Percentiles rank a stretch among this genome's conserved stretches.
These are phyloP conservation scores for Tiphia femorata DNA, from an alignment of 2,888 invertebrate genomes.

Conservation along the genomic window DNA sequence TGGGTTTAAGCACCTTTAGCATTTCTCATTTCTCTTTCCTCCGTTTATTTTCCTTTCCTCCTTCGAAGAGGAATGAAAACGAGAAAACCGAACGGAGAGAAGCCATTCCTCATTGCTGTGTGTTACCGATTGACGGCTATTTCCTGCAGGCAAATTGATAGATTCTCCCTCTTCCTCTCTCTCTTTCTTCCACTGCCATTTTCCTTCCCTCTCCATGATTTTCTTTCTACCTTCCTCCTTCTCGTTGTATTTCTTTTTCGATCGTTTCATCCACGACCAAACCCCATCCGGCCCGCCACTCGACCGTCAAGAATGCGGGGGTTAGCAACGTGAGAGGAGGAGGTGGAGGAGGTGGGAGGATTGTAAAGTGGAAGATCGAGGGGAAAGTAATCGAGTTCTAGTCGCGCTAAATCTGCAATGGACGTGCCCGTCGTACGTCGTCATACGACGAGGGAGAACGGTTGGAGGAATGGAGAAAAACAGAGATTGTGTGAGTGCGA, in stretches of 20 bases:
- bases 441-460: neutral
- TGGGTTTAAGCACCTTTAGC: too few species aligned
- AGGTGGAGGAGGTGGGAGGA: neutral
- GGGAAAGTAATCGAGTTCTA: constrained; percentile 52
- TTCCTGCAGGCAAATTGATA: constrained; percentile 28
- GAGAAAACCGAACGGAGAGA: constrained; percentile 6
- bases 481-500: neutral
- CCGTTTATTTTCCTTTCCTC: constrained; percentile 10
- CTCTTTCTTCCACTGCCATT: neutral
- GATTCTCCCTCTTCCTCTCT: constrained; percentile 2
- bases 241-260: constrained; percentile 1
- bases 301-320: neutral
- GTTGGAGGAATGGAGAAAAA: neutral
- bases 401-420: constrained; percentile 42
- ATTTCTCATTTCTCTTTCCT: neutral
- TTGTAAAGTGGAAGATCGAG: constrained; percentile 45
- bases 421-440: constrained; percentile 19
- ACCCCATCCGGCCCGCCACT: neutral
- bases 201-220: neutral
- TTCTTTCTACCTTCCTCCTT: neutral
- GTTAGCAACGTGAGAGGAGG: neutral
- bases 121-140: constrained; percentile 19
- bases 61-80: neutral
- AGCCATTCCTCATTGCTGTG: constrained; percentile 9
- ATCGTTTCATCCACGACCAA: constrained; percentile 4